Conservation (phyloP, 1,140 invertebrate species). For the Dendrolimus punctatus region DNA sequence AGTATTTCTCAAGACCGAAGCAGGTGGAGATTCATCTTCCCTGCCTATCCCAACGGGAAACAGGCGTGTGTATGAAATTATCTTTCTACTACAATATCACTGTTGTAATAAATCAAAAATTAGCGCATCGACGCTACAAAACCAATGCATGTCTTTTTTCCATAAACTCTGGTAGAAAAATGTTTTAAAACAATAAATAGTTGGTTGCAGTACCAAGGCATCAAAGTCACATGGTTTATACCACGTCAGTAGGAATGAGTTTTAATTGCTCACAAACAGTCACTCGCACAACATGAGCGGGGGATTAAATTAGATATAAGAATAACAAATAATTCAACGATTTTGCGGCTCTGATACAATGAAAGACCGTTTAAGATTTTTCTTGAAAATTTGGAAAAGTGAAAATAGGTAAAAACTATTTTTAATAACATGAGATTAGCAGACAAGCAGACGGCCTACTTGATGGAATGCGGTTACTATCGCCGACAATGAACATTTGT, state of each 20-base stretch:
- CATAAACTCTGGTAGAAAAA: not conserved
- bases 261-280: slow-evolving; percentile 26
- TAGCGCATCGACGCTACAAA: too few relatives aligned
- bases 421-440: too few relatives aligned
- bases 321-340: not conserved
- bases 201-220: slow-evolving; percentile 4
- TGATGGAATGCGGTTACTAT: too few relatives aligned
- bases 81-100: too few relatives aligned
- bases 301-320: slow-evolving; percentile 3
- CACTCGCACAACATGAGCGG: slow-evolving; percentile 1
- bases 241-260: slow-evolving; percentile 21
- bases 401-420: not conserved
- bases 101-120: too few relatives aligned
- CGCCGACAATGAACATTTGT: too few relatives aligned
- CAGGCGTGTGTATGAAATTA: too few relatives aligned
- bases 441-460: too few relatives aligned
- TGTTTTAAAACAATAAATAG: not conserved
- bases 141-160: not conserved
- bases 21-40: too few relatives aligned
- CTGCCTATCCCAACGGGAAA: too few relatives aligned
- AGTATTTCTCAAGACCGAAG: too few relatives aligned
- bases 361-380: not conserved
- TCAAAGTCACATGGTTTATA: slow-evolving; percentile 26
- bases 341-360: too few relatives aligned
- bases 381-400: not conserved